Evolutionary conservation across 2,113 vertebrate species (phyloP).

Genomic region (Apus apus): DNA sequence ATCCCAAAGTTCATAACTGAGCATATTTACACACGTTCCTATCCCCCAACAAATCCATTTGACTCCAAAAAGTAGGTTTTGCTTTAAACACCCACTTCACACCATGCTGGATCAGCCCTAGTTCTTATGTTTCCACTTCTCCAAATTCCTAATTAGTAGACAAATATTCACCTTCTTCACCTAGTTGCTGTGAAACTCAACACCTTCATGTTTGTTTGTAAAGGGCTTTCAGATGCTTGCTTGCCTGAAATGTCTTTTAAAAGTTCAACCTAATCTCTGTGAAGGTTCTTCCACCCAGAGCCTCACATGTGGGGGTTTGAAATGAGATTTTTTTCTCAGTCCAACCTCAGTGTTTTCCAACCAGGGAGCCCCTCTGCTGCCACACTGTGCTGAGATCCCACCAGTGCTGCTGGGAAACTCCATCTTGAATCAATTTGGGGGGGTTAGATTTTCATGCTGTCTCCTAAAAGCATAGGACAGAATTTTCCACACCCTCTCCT

Average conservation of each 20-base stretch:
- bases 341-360: accelerated
- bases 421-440: background rate
- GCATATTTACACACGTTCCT: background rate
- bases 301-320: background rate
- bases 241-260: background rate
- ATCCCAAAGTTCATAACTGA: background rate
- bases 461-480: background rate
- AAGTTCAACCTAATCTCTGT: background rate
- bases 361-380: background rate
- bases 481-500: background rate
- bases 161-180: background rate
- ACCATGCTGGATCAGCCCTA: background rate
- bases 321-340: background rate
- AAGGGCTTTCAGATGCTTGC: background rate
- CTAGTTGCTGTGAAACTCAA: background rate
- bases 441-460: background rate
- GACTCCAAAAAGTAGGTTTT: background rate
- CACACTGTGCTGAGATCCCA: background rate
- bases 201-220: background rate
- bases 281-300: background rate
- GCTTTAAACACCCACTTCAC: background rate
- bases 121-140: background rate
- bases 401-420: background rate
- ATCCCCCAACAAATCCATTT: background rate
- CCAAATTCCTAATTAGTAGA: background rate